These are phyloP conservation scores for Tetramorium parvispinum DNA, from an alignment of 1,140 invertebrate genomes.

Conservation along the genomic window DNA sequence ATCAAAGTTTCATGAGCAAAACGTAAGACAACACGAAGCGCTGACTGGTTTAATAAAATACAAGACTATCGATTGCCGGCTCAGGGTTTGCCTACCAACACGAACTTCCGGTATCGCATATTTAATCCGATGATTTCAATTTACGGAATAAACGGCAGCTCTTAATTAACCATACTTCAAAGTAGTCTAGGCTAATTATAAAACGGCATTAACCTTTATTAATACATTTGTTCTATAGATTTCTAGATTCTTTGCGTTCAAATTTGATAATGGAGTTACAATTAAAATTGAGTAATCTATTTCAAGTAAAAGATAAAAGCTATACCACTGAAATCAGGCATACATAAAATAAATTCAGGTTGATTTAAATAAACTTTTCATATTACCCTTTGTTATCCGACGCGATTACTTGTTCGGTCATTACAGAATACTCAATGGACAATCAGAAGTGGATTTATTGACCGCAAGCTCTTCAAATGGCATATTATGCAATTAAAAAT, in stretches of 20 bases:
- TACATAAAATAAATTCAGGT: neutral
- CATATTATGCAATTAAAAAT: slow-evolving; percentile 32
- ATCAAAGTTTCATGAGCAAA: slow-evolving; percentile 44
- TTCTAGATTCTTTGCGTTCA: neutral
- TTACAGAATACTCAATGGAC: neutral
- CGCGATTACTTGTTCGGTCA: neutral
- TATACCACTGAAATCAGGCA: neutral
- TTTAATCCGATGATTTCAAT: slow-evolving; percentile 32
- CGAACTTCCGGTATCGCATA: slow-evolving; percentile 5
- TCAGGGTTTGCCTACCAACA: slow-evolving; percentile 2
- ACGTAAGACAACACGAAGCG: slow-evolving; percentile 32
- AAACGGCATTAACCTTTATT: slow-evolving; percentile 27
- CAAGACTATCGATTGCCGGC: slow-evolving; percentile 36
- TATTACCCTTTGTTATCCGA: neutral
- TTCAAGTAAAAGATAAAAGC: neutral
- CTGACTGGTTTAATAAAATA: slow-evolving; percentile 48
- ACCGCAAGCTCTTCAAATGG: neutral
- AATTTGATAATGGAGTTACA: slow-evolving; percentile 12
- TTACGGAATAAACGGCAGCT: neutral
- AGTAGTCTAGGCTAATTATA: neutral
- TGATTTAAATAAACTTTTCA: neutral
- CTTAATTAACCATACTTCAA: slow-evolving; percentile 27
- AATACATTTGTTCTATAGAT: neutral
- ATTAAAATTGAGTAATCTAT: neutral
- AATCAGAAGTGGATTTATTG: neutral